These are phyloP conservation scores for Pyrgus malvae DNA, from an alignment of 2,888 invertebrate genomes.

Conservation along the genomic window DNA sequence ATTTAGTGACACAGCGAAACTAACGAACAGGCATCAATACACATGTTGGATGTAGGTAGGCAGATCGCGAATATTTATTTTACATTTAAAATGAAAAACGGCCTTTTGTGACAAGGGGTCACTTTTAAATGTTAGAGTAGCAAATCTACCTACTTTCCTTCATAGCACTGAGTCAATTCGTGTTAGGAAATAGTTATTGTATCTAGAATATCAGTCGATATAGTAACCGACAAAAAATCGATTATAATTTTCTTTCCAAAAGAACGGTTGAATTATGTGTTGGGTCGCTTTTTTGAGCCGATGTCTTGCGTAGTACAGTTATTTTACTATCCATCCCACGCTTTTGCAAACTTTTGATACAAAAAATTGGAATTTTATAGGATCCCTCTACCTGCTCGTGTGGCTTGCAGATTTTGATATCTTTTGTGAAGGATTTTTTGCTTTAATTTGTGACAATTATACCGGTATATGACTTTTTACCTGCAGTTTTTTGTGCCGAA, in stretches of 20 bases:
- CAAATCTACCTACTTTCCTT: no score
- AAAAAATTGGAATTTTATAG: slow-evolving; percentile 67
- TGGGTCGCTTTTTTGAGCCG: slow-evolving; percentile 31
- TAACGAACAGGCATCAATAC: slow-evolving; percentile 4
- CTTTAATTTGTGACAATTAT: slow-evolving; percentile 82
- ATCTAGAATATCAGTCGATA: no score
- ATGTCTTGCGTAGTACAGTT: slow-evolving; percentile 67
- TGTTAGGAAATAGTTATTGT: no score
- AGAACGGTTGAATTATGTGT: slow-evolving; percentile 31
- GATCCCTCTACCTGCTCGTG: slow-evolving; percentile 77
- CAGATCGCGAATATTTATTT: background rate
- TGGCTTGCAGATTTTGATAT: slow-evolving; percentile 82
- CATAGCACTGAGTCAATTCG: no score
- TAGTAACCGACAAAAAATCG: background rate
- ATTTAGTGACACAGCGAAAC: slow-evolving; percentile 64
- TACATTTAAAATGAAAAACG: background rate
- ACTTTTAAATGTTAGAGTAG: no score
- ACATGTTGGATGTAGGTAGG: background rate
- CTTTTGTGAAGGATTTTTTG: slow-evolving; percentile 76
- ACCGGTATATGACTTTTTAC: slow-evolving; percentile 82
- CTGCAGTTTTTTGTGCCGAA: slow-evolving; percentile 67
- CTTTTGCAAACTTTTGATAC: slow-evolving; percentile 73
- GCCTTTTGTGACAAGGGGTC: no score
- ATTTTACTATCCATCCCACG: slow-evolving; percentile 71
- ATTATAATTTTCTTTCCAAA: slow-evolving; percentile 11